These are phyloP conservation scores for Andrena bucephala DNA, from an alignment of 2,888 invertebrate genomes.

Conservation along the genomic window DNA sequence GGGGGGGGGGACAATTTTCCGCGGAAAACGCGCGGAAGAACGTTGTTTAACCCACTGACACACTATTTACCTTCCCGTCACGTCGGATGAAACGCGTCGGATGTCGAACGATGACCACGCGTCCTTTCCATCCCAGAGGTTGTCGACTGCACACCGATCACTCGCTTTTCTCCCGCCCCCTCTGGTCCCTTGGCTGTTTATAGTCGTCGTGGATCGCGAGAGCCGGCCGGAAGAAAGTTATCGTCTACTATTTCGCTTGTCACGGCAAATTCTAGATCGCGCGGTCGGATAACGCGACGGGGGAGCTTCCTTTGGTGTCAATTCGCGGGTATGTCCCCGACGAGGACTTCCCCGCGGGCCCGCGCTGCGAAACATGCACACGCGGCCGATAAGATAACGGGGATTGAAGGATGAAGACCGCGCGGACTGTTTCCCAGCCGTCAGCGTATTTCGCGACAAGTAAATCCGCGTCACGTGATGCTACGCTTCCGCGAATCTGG, in stretches of 20 bases:
- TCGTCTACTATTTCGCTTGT: constrained; percentile 2
- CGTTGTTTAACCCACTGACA: constrained; percentile 56
- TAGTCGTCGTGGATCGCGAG: not conserved
- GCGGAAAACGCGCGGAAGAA: constrained; percentile 14
- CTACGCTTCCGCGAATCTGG: not conserved
- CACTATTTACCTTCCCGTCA: constrained; percentile 36
- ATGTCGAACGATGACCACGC: constrained; percentile 8
- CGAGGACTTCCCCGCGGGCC: constrained; percentile 19
- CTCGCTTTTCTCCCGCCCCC: not conserved
- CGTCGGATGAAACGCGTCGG: constrained; percentile 21
- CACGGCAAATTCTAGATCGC: constrained; percentile 13
- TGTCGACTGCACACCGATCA: not conserved
- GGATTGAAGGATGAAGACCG: constrained; percentile 41
- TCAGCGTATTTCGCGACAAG: not conserved
- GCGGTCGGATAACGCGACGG: constrained; percentile 37
- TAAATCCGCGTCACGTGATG: constrained; percentile 13
- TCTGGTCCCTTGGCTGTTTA: not conserved
- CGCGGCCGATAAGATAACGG: constrained; percentile 57
- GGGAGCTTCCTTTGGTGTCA: constrained; percentile 20
- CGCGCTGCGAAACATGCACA: not conserved
- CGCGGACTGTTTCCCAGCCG: constrained; percentile 4
- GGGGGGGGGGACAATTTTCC: constrained; percentile 33
- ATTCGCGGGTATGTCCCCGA: not conserved
- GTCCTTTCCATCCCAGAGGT: not conserved
- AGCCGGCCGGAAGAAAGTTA: constrained; percentile 2